phyloP scores from a whole-genome alignment of 2,113 vertebrate genomes.

The Pagrus major region DNA sequence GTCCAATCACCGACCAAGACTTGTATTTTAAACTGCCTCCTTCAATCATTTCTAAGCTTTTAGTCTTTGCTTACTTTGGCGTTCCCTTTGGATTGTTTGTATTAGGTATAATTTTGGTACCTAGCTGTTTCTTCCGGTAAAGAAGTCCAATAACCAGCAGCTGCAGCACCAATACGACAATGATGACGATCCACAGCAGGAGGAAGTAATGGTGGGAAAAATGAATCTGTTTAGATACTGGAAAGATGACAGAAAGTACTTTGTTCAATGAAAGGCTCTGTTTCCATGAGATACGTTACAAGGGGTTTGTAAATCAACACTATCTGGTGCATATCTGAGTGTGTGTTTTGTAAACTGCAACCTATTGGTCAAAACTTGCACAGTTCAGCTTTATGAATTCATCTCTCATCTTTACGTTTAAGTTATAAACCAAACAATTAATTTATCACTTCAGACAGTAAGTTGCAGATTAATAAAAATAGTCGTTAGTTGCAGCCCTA shows the following conservation, averaged over 20 bases:
- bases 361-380: too few species aligned
- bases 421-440: too few species aligned
- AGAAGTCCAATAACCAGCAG: conserved; percentile 17
- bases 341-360: neutral
- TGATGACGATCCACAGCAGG: neutral
- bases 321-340: too few species aligned
- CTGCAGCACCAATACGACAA: fast-evolving
- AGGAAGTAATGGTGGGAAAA: neutral
- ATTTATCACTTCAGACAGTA: neutral
- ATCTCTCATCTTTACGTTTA: too few species aligned
- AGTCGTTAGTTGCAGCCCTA: neutral
- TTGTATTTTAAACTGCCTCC: too few species aligned
- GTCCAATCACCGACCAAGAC: too few species aligned
- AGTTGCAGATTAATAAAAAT: neutral
- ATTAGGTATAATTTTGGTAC: neutral
- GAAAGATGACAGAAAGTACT: neutral
- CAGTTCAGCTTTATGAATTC: too few species aligned
- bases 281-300: neutral
- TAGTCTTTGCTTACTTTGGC: neutral
- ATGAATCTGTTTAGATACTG: neutral
- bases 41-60: too few species aligned
- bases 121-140: conserved; percentile 18
- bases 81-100: neutral
- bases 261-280: neutral
- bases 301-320: neutral